Percentiles rank a stretch among this genome's conserved stretches.
These are phyloP conservation scores for Ligdia adustata DNA, from an alignment of 2,888 invertebrate species.

Conservation along the genomic window DNA sequence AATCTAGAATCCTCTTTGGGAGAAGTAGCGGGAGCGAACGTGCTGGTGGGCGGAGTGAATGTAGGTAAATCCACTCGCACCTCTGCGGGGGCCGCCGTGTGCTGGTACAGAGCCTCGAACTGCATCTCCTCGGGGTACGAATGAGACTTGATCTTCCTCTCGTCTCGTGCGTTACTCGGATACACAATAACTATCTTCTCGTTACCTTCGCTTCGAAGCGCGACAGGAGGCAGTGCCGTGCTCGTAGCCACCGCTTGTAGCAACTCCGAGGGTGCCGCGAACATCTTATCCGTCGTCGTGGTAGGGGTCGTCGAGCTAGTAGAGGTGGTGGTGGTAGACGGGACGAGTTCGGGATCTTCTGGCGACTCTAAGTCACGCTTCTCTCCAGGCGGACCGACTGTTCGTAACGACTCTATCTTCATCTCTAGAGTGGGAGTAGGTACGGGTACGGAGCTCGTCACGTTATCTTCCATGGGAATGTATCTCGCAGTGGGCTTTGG, in stretches of 20 bases:
- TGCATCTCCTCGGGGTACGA: conserved; percentile 79
- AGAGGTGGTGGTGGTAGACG: conserved; percentile 46
- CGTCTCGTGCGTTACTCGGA: conserved; percentile 78
- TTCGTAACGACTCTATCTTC: conserved; percentile 74
- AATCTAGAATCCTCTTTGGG: conserved; percentile 52
- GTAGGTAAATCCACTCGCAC: conserved; percentile 85
- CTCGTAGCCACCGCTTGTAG: conserved; percentile 67
- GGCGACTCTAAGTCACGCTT: conserved; percentile 69
- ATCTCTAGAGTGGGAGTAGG: conserved; percentile 79
- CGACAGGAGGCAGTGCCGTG: conserved; percentile 74
- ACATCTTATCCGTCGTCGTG: conserved; percentile 57
- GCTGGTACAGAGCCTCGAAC: conserved; percentile 76
- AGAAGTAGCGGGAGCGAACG: conserved; percentile 42
- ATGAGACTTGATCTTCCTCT: conserved; percentile 76
- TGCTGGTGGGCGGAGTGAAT: conserved; percentile 74
- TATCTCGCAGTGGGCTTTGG: conserved; percentile 84
- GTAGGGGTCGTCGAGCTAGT: conserved; percentile 40
- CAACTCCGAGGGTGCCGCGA: conserved; percentile 68
- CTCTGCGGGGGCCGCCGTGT: conserved; percentile 63
- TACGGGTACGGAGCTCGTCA: conserved; percentile 63
- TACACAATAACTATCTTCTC: conserved; percentile 80
- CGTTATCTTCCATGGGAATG: conserved; percentile 83
- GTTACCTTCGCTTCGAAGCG: conserved; percentile 63
- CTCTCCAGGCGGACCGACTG: conserved; percentile 73
- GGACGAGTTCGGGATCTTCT: conserved; percentile 66